phyloP scores from a whole-genome alignment of 1,140 invertebrate species.

The Antheraea pernyi region DNA sequence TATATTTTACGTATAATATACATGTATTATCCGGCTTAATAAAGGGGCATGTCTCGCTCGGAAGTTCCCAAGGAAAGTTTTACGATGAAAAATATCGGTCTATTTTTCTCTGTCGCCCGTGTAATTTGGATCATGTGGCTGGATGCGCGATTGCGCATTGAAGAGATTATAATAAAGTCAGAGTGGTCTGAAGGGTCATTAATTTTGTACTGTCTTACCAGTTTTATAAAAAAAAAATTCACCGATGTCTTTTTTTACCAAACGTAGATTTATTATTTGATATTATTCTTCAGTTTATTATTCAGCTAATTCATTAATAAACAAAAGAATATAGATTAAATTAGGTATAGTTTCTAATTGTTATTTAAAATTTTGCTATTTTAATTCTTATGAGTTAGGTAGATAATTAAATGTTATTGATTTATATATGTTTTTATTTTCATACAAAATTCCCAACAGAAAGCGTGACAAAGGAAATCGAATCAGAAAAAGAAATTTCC shows the following conservation, averaged over 20 bases:
- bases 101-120: conserved; percentile 55
- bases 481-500: conserved; percentile 13
- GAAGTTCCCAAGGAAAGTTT: conserved; percentile 40
- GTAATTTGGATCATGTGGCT: conserved; percentile 57
- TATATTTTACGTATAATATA: conserved; percentile 12
- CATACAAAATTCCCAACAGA: not conserved
- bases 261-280: too few species aligned
- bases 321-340: too few species aligned
- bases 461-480: conserved; percentile 13
- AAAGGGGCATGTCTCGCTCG: conserved; percentile 24
- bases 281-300: too few species aligned
- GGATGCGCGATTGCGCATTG: conserved; percentile 49
- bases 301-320: too few species aligned
- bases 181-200: conserved; percentile 36
- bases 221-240: not conserved
- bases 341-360: too few species aligned
- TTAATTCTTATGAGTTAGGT: too few species aligned
- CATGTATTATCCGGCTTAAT: conserved; percentile 37
- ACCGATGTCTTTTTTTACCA: too few species aligned
- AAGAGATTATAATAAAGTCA: conserved; percentile 47
- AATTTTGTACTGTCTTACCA: conserved; percentile 28
- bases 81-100: conserved; percentile 50
- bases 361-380: too few species aligned
- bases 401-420: too few species aligned
- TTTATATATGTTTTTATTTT: not conserved